Evolutionary conservation across 2,888 invertebrate species (phyloP).

Genomic region (Drosophila paranaensis): DNA sequence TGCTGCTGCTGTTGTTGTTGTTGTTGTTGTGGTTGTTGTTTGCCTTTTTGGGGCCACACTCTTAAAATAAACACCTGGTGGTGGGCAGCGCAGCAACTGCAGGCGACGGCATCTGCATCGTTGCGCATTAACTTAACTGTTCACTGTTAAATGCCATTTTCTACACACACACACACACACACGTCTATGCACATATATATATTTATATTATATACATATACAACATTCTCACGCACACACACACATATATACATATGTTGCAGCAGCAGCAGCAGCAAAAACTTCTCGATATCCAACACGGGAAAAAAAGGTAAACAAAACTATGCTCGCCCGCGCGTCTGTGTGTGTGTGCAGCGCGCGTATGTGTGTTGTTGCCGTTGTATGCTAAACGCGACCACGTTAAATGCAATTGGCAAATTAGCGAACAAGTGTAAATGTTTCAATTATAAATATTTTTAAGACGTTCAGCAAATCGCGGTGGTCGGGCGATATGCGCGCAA

Average conservation of each 20-base stretch:
- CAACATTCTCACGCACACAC: neutral
- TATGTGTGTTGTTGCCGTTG: conserved; percentile 12
- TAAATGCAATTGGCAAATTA: conserved; percentile 52
- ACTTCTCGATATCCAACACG: conserved; percentile 54
- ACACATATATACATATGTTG: conserved; percentile 25
- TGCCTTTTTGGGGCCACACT: conserved; percentile 23
- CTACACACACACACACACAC: conserved; percentile 47
- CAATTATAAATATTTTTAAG: conserved; percentile 42
- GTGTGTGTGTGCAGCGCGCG: conserved; percentile 20
- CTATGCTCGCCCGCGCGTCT: conserved; percentile 17
- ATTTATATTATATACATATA: conserved; percentile 13
- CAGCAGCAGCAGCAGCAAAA: conserved; percentile 32
- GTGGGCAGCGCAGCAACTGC: conserved; percentile 51
- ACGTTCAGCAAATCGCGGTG: conserved; percentile 34
- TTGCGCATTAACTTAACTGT: conserved; percentile 59
- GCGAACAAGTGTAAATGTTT: conserved; percentile 60
- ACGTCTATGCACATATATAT: conserved; percentile 24
- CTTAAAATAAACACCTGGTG: conserved; percentile 57
- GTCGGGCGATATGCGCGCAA: conserved; percentile 35
- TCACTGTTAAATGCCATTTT: conserved; percentile 56
- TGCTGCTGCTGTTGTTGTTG: neutral
- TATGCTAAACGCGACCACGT: conserved; percentile 24
- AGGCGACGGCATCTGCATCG: conserved; percentile 53
- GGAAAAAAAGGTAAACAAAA: conserved; percentile 62
- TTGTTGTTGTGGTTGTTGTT: conserved; percentile 6